Evolutionary conservation across 2,113 vertebrate genomes (phyloP).

Genomic region (Centropus unirufus): DNA sequence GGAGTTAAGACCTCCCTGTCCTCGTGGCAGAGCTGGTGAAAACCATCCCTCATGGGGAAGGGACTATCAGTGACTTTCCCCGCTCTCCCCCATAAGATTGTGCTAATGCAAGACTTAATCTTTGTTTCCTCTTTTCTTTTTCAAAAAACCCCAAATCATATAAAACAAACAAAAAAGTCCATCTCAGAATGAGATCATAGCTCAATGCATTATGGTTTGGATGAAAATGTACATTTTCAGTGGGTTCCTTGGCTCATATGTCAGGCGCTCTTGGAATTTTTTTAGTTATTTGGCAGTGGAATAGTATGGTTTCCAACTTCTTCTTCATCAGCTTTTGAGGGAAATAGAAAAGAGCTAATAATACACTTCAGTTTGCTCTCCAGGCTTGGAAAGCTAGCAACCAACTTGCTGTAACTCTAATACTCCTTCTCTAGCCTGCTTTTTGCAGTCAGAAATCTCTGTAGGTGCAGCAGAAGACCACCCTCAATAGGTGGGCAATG

Average conservation of each 20-base stretch:
- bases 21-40: not conserved
- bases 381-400: constrained; percentile 52
- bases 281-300: constrained; percentile 63
- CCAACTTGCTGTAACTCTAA: constrained; percentile 26
- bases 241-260: constrained; percentile 54
- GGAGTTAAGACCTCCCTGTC: not conserved
- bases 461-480: not conserved
- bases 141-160: not conserved
- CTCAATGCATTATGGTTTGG: constrained; percentile 50
- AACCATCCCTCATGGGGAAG: not conserved
- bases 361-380: constrained; percentile 52
- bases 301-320: constrained; percentile 51
- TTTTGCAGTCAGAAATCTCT: not conserved
- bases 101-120: not conserved
- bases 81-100: not conserved
- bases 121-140: not conserved
- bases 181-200: constrained; percentile 48
- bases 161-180: not conserved
- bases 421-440: not conserved
- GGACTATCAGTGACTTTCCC: not conserved
- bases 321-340: constrained; percentile 59
- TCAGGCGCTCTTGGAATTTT: constrained; percentile 62
- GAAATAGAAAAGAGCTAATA: constrained; percentile 52
- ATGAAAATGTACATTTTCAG: constrained; percentile 57
- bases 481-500: not conserved